Percentiles rank a stretch among this genome's conserved stretches.
Conservation (phyloP, 1,140 invertebrate species). For the Bilobella aurantiaca region DNA sequence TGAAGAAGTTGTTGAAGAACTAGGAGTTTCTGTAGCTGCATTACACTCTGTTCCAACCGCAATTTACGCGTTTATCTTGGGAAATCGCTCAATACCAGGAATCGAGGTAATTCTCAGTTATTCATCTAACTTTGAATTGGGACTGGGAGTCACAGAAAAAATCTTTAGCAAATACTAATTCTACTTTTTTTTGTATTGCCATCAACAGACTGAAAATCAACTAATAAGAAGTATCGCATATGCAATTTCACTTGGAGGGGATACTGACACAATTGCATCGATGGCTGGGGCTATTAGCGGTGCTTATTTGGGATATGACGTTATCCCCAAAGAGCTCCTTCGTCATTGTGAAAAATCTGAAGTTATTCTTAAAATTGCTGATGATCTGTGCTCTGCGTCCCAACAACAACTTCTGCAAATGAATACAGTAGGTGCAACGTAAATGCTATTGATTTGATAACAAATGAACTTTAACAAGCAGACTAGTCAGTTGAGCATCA, state of each 20-base stretch:
- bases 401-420: too few relatives aligned
- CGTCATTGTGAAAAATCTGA: conserved; percentile 54
- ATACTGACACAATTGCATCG: conserved; percentile 61
- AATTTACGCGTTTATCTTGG: conserved; percentile 59
- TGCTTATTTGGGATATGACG: conserved; percentile 56
- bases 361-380: conserved; percentile 44
- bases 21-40: conserved; percentile 56
- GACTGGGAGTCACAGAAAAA: too few relatives aligned
- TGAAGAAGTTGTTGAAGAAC: conserved; percentile 46
- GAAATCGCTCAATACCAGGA: conserved; percentile 46
- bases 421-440: too few relatives aligned
- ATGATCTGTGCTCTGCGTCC: conserved; percentile 40
- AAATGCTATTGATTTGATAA: too few relatives aligned
- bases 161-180: background rate
- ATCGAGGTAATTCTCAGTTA: conserved; percentile 52
- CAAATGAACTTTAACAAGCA: background rate
- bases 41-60: conserved; percentile 63
- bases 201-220: conserved; percentile 46
- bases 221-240: conserved; percentile 57
- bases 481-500: too few relatives aligned
- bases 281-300: conserved; percentile 69
- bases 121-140: too few relatives aligned
- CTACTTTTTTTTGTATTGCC: too few relatives aligned
- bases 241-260: conserved; percentile 62
- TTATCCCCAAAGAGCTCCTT: conserved; percentile 48